Base-by-base conservation (phyloP, 2,113 vertebrate species). In the Neoarius graeffei region DNA sequence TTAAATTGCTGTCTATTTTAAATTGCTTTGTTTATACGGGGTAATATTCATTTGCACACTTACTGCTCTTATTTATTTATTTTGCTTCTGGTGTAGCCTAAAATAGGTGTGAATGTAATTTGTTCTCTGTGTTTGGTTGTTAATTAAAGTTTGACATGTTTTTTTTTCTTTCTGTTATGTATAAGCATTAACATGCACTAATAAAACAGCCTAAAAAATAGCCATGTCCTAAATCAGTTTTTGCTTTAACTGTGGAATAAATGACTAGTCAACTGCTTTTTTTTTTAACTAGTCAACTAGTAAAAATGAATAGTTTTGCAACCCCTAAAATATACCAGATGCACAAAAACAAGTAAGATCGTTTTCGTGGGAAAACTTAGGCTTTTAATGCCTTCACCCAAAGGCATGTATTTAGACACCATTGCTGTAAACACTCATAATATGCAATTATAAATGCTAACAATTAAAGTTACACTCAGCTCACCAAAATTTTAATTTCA, bases 101-200 rank as follows among this genome's bases (percentile, higher is more conserved):
- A 52, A 13, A 52, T 2, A 42, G 10, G 74, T 52, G 48, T 52
- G 5, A 77, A 52, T 23, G 48, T 50, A 76, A 77, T 77, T 77
- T 77, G 0, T 25, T 52, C 50, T 4, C 48, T 25, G 48, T n/a
- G 48, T 52, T 7, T 52, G 50, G 20, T 10, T 56, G 52, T 54
- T 79, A 54, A 79, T 79, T 56, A 56, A 79, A n/a, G 76, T 79
- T 77, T 54, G 50, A 77, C 74, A 77, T 54, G 11, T 52, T 77
- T 56, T 69, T 79, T 27, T 9, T 56, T 69, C 56, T 27, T 9
- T 7, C 25, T 27, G 48, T 54, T 52, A 10, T 52, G 50, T 76
- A 13, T 25, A 52, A 52, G 48, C 48, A 25, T 50, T 42, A 73
- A 25, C 14, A 1, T 25, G 48, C 50, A 77, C 48, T 54, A 54